Conservation (phyloP, 2,888 invertebrate genomes). For the Peribatodes rhomboidaria region DNA sequence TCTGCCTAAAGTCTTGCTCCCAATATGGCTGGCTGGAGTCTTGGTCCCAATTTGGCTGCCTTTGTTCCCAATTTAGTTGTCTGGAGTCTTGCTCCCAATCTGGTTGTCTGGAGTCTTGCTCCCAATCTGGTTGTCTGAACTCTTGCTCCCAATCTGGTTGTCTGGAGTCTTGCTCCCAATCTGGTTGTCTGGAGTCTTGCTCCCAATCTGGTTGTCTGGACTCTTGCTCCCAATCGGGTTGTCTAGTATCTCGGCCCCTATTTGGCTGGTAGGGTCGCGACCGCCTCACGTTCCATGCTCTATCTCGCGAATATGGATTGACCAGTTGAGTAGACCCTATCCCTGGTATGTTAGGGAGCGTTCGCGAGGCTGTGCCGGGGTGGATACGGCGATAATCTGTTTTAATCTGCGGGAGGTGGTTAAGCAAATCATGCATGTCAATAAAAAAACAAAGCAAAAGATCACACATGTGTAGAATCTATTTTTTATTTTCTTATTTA, state of each 20-base stretch:
- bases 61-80: too few relatives aligned
- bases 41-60: too few relatives aligned
- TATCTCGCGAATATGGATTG: neutral
- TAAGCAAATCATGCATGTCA: constrained; percentile 23
- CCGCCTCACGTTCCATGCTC: neutral
- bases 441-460: neutral
- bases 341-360: constrained; percentile 11
- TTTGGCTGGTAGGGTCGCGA: neutral
- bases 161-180: neutral
- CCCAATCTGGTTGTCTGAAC: too few relatives aligned
- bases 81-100: too few relatives aligned
- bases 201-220: neutral
- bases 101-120: too few relatives aligned
- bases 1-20: neutral
- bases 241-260: neutral
- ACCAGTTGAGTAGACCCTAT: neutral
- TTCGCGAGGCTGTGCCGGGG: constrained; percentile 16
- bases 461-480: too few relatives aligned
- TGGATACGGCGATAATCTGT: constrained; percentile 21
- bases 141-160: too few relatives aligned
- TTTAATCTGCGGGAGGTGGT: constrained; percentile 23
- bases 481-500: too few relatives aligned
- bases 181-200: neutral
- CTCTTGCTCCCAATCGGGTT: too few relatives aligned
- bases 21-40: too few relatives aligned